A percentile compares a stretch with the other conserved stretches of the same genome.
These are phyloP conservation scores for Epistrophe grossulariae DNA, from an alignment of 2,888 invertebrate species.

Conservation along the genomic window DNA sequence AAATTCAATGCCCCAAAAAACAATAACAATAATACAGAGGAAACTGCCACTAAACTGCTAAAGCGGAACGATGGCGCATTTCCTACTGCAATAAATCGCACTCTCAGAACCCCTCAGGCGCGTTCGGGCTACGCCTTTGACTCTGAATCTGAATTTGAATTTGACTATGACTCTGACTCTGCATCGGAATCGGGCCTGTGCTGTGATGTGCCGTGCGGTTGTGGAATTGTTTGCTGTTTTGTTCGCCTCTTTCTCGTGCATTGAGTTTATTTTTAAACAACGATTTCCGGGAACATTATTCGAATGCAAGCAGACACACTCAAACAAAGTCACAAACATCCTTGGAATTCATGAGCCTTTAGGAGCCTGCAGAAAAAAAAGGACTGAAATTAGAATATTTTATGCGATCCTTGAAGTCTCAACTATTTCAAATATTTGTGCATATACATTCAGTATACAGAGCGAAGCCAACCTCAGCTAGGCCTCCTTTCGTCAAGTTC, in stretches of 20 bases:
- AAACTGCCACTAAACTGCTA: conserved; percentile 71
- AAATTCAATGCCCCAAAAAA: conserved; percentile 68
- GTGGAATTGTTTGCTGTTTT: conserved; percentile 19
- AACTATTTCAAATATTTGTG: conserved; percentile 76
- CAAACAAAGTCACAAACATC: conserved; percentile 70
- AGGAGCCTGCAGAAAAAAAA: conserved; percentile 66
- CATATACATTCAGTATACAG: conserved; percentile 46
- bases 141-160: conserved; percentile 4
- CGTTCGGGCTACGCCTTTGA: conserved; percentile 36
- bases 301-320: conserved; percentile 67
- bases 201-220: conserved; percentile 5
- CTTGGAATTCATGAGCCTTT: conserved; percentile 72
- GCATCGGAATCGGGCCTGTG: neutral
- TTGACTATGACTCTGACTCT: no score
- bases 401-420: conserved; percentile 75
- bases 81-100: conserved; percentile 73
- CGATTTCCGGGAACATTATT: conserved; percentile 76
- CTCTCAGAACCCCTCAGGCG: conserved; percentile 31
- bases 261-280: conserved; percentile 75
- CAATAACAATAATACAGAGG: conserved; percentile 71
- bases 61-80: conserved; percentile 71
- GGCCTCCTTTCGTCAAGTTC: conserved; percentile 59
- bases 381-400: conserved; percentile 75
- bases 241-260: conserved; percentile 37
- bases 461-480: conserved; percentile 65